These are phyloP conservation scores for Pachypanchax playfairii DNA, from an alignment of 2,113 vertebrate genomes.

Conservation along the genomic window DNA sequence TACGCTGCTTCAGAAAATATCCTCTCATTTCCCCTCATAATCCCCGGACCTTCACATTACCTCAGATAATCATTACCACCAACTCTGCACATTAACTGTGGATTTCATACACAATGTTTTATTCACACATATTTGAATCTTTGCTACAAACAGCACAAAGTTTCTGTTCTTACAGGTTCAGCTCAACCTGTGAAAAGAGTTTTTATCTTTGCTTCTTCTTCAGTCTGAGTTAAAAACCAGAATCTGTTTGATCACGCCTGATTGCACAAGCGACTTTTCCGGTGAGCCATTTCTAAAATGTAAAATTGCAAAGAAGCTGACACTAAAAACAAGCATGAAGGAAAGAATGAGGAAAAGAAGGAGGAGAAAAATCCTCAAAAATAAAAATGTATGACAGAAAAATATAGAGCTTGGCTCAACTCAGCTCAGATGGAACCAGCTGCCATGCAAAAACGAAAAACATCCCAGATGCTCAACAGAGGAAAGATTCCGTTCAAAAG, in stretches of 20 bases:
- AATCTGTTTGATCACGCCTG: neutral
- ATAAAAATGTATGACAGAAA: too few relatives aligned
- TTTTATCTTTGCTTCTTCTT: neutral
- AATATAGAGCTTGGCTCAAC: neutral
- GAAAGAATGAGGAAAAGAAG: too few relatives aligned
- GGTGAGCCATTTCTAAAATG: neutral
- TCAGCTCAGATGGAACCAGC: neutral
- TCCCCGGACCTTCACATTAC: too few relatives aligned
- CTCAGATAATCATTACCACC: too few relatives aligned
- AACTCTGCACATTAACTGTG: too few relatives aligned
- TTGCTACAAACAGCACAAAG: too few relatives aligned
- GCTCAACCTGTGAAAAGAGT: neutral
- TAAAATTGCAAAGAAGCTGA: neutral
- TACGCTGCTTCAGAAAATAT: neutral
- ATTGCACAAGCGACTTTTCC: neutral
- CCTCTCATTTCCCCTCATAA: neutral
- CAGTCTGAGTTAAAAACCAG: neutral
- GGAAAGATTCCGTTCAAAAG: too few relatives aligned
- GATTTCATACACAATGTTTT: too few relatives aligned
- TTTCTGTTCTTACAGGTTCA: neutral
- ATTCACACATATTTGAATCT: too few relatives aligned
- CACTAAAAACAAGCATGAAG: neutral
- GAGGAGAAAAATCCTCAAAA: neutral
- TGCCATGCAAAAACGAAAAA: too few relatives aligned
- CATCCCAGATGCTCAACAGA: too few relatives aligned